Base-by-base conservation (phyloP, 2,113 vertebrate genomes). In the Anolis sagrei region DNA sequence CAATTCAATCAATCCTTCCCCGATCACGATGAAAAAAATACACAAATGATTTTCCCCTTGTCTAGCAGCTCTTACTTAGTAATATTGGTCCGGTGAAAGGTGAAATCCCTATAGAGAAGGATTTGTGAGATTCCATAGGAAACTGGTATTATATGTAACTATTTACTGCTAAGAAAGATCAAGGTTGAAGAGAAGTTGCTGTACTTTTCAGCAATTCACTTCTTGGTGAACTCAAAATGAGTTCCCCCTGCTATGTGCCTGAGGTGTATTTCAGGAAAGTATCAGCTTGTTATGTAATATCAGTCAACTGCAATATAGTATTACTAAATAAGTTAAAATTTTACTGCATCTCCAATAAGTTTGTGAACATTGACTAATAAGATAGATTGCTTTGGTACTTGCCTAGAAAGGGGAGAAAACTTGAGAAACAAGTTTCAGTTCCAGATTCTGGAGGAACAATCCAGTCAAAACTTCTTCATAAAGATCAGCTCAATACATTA, bases 41-140 rank as follows among this genome's bases (percentile, higher is more conserved):
- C 8, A 25, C 25, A 64, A 23, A 64, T 29, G 13, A 88, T 82
- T 75, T n/a, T 32, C 27, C 29, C 13, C 79, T 90, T 79, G 48
- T 61, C 51, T 58, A 68, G 27, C 34, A 89, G 77, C 79, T 91
- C 81, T 90, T 84, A 76, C 88, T 91, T 90, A 91, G 68, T 88
- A 79, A 72, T 87, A 82, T 79, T 74, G 39, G 83, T 87, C 89
- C 90, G 88, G 83, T 89, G 89, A 91, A 93, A 95, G 90, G 92
- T 94, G 90, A 95, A 95, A 93, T 93, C 89, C 91, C 94, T 89
- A 87, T 69, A 88, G 92, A 89, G 92, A 93, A 90, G 89, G 87
- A 93, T 95, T 94, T 93, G 80, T 1, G 25, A 94, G 92, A 93
- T 94, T 93, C 91, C 90, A 85, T 0, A 0, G 94, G 93, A 95